These are phyloP conservation scores for Chrysomela aeneicollis DNA, from an alignment of 2,888 invertebrate species.

Conservation along the genomic window DNA sequence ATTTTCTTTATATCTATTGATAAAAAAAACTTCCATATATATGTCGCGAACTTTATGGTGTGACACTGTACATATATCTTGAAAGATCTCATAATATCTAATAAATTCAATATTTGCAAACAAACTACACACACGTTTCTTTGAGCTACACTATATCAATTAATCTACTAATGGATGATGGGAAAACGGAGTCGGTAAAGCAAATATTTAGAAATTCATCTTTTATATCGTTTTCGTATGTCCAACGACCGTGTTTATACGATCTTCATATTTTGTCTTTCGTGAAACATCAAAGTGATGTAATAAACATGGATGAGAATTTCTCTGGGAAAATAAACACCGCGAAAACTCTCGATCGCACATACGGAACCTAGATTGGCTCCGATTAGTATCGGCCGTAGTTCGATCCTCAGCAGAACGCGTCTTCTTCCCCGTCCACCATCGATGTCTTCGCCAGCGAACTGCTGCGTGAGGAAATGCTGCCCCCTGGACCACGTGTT, in stretches of 20 bases:
- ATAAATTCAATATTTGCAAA: not conserved
- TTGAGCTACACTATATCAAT: not conserved
- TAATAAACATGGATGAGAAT: conserved; percentile 26
- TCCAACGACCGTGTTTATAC: not conserved
- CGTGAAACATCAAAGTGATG: conserved; percentile 18
- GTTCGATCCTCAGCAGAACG: conserved; percentile 15
- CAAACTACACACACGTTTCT: not conserved
- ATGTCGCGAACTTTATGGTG: too few species aligned
- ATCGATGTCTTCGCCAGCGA: not conserved
- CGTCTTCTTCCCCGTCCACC: too few species aligned
- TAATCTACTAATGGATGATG: conserved; percentile 1
- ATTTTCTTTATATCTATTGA: too few species aligned
- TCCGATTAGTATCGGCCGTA: conserved; percentile 25
- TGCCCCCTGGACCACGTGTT: conserved; percentile 33
- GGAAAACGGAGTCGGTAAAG: not conserved
- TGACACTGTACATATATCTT: too few species aligned
- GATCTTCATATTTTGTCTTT: conserved; percentile 9
- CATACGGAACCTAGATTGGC: conserved; percentile 16
- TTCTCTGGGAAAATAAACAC: conserved; percentile 39
- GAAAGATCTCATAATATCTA: too few species aligned
- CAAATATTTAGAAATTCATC: not conserved
- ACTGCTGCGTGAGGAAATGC: conserved; percentile 38
- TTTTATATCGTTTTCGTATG: conserved; percentile 8
- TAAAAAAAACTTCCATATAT: too few species aligned
- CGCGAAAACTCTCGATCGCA: conserved; percentile 35